A percentile compares a stretch with the other conserved stretches of the same genome.
Evolutionary conservation across 2,888 invertebrate genomes (phyloP).

Genomic region (Euplexia lucipara): DNA sequence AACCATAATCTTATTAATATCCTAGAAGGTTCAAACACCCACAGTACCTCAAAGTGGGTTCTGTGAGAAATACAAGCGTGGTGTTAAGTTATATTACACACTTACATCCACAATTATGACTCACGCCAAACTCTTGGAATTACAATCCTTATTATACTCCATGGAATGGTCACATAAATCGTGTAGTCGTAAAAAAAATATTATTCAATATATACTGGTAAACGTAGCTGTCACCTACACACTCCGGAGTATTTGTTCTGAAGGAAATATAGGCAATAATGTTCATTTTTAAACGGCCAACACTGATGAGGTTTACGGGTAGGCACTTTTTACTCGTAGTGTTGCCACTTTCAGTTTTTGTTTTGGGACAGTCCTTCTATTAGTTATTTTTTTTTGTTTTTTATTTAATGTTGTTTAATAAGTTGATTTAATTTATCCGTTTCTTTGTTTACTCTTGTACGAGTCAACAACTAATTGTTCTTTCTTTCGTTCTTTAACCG

Average conservation of each 20-base stretch:
- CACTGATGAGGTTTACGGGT: slow-evolving; percentile 52
- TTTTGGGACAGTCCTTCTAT: slow-evolving; percentile 16
- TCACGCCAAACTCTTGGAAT: slow-evolving; percentile 32
- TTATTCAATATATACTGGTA: slow-evolving; percentile 50
- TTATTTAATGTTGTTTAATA: too few species aligned
- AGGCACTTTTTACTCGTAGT: slow-evolving; percentile 31
- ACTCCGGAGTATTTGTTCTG: slow-evolving; percentile 48
- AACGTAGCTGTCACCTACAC: slow-evolving; percentile 57
- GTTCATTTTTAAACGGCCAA: slow-evolving; percentile 58
- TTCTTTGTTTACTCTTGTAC: too few species aligned
- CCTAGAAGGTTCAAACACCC: too few species aligned
- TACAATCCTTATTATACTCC: slow-evolving; percentile 24
- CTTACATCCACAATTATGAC: slow-evolving; percentile 26
- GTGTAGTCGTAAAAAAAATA: slow-evolving; percentile 34
- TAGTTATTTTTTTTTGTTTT: too few species aligned
- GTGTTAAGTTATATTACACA: background rate
- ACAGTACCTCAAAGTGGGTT: background rate
- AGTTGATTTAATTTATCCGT: too few species aligned
- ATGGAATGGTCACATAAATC: slow-evolving; percentile 47
- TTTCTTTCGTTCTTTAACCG: too few species aligned
- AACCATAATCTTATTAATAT: too few species aligned
- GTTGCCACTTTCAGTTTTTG: slow-evolving; percentile 17
- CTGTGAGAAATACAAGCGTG: background rate
- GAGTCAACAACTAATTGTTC: too few species aligned
- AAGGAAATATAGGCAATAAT: slow-evolving; percentile 66